Evolutionary conservation across 2,797 vertebrate species (phyloP).

Genomic region (Eupleurogrammus muticus): DNA sequence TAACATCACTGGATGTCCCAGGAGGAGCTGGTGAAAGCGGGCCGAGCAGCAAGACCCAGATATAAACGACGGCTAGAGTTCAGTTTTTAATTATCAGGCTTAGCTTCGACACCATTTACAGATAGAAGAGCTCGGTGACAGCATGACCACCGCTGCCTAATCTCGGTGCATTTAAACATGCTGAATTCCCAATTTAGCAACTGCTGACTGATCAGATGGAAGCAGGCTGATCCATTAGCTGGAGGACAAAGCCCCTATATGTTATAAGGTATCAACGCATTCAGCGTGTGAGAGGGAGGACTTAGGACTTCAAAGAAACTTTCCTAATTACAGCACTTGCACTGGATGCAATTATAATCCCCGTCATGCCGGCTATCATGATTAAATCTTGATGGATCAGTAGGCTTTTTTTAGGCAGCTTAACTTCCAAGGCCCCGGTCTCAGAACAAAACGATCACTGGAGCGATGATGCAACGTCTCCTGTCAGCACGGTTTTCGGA

Average conservation of each 20-base stretch:
- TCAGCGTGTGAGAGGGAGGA: constrained; percentile 10
- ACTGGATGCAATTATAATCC: constrained; percentile 55
- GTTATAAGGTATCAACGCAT: constrained; percentile 30
- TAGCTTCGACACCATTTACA: too few relatives aligned
- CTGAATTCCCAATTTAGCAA: constrained; percentile 39
- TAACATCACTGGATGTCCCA: too few relatives aligned
- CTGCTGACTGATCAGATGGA: constrained; percentile 45
- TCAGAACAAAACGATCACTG: not conserved
- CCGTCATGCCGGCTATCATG: constrained; percentile 22
- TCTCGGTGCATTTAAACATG: not conserved
- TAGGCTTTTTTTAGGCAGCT: constrained; percentile 16
- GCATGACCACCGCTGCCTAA: not conserved
- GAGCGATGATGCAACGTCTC: not conserved
- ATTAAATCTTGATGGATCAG: constrained; percentile 35
- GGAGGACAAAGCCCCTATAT: constrained; percentile 21
- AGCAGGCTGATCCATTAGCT: constrained; percentile 9
- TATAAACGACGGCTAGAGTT: too few relatives aligned
- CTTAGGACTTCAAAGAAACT: constrained; percentile 42
- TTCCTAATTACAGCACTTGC: constrained; percentile 45
- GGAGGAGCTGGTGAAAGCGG: too few relatives aligned
- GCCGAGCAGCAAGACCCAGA: too few relatives aligned
- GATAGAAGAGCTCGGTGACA: too few relatives aligned
- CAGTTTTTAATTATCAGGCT: too few relatives aligned
- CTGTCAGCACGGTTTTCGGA: not conserved
- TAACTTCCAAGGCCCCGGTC: constrained; percentile 8